Evolutionary conservation across 1,140 invertebrate genomes (phyloP), one percentile per base, ranked within the genome.

Genomic region (Cydia splendana): DNA sequence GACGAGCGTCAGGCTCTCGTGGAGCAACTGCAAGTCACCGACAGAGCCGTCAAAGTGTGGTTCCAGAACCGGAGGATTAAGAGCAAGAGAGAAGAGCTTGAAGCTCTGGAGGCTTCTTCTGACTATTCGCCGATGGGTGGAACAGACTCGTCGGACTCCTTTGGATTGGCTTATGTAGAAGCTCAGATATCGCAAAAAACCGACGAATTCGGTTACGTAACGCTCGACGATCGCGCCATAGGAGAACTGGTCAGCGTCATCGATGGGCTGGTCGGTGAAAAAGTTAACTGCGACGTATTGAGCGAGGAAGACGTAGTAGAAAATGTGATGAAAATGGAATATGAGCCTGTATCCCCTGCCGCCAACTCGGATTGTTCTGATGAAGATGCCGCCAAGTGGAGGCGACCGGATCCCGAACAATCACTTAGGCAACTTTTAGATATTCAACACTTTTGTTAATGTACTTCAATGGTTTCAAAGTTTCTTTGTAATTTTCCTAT

Each of bases 1-100:
- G 79, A 84, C 74, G 86, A 87, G 38, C 80, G 86, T 57, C 76
- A 82, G 74, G 28, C 18, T 2, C 74, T 91, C 12, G 80, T 76
- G 45, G 65, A 87, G 2, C 79, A 77, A n/a, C 74, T 91, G 28
- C 76, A 85, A 18, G n/a, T 91, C 1, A 84, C 74, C 65, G 86
- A 89, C 24, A 85, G 79, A 76, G 74, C 81, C 6, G 84, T 91
- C 30, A 89, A 88, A 83, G 78, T 88, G 9, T 91, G 89, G 89
- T 91, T 91, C 57, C 88, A 88, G 78, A 91, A 89, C 73, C 80
- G 86, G 7, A 79, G 87, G 2, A 67, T 88, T 28, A 84, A 85
- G n/a, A 79, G 77, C 6, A 85, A 86, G 65, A 88, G 79, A 76
- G 79, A 76, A 10, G 38, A 28, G 57, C 76, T 78, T n/a, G 77